Evolutionary conservation across 1,140 invertebrate genomes (phyloP).

Genomic region (Pseudomyrmex pallidus): DNA sequence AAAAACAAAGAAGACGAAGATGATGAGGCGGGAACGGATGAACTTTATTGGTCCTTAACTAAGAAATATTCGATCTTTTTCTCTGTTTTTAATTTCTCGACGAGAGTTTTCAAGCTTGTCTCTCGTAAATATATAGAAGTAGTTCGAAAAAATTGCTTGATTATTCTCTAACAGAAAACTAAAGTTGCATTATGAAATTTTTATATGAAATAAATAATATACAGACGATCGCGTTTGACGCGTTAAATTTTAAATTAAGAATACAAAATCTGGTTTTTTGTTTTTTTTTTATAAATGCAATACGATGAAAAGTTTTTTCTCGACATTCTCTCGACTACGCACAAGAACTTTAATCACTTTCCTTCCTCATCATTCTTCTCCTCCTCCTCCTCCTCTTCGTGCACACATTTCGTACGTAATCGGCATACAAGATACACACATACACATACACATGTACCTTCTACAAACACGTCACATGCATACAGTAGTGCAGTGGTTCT

Average conservation of each 20-base stretch:
- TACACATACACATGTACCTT: conserved; percentile 1
- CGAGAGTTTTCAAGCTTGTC: not conserved
- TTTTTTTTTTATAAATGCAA: not conserved
- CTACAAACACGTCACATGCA: conserved; percentile 29
- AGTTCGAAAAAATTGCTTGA: not conserved
- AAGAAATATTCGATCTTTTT: not conserved
- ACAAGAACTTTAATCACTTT: not conserved
- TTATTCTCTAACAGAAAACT: not conserved
- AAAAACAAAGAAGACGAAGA: conserved; percentile 14
- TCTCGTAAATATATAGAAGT: not conserved
- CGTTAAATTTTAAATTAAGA: not conserved
- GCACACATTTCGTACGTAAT: not conserved
- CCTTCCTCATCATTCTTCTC: conserved; percentile 20
- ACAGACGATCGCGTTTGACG: not conserved
- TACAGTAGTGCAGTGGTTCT: no score
- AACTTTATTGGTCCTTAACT: not conserved
- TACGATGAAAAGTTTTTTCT: not conserved
- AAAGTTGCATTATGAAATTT: not conserved
- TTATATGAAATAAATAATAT: not conserved
- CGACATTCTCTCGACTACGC: not conserved
- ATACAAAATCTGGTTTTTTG: not conserved
- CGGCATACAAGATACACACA: not conserved
- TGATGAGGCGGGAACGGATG: not conserved
- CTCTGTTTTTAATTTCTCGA: not conserved
- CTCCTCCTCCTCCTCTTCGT: not conserved